phyloP scores from a whole-genome alignment of 2,888 invertebrate genomes.

The Dasysyrphus tricinctus region DNA sequence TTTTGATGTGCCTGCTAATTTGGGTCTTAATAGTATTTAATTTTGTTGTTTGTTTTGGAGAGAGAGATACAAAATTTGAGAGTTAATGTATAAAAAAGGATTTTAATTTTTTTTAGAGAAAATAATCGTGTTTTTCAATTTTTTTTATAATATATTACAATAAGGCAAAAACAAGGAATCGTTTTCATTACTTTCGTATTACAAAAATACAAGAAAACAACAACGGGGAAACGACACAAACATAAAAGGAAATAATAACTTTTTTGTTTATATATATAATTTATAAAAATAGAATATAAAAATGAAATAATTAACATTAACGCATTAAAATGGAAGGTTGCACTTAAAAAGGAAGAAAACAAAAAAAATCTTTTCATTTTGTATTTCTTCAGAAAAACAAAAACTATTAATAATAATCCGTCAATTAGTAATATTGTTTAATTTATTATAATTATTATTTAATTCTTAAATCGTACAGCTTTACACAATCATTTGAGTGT shows the following conservation, averaged over 20 bases:
- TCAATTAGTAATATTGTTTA: conserved; percentile 59
- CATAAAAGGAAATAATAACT: conserved; percentile 37
- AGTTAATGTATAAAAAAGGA: conserved; percentile 30
- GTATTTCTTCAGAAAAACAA: conserved; percentile 49
- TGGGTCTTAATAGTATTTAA: conserved; percentile 9
- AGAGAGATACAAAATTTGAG: background rate
- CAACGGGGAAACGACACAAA: conserved; percentile 53
- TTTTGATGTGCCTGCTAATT: background rate
- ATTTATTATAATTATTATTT: conserved; percentile 46
- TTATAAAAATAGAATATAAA: conserved; percentile 51
- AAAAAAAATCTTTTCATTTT: conserved; percentile 26
- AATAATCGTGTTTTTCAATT: conserved; percentile 48
- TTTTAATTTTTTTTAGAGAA: conserved; percentile 26
- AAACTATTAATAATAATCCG: conserved; percentile 53
- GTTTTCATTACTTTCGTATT: conserved; percentile 16
- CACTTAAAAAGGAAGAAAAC: conserved; percentile 25
- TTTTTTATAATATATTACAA: conserved; percentile 74
- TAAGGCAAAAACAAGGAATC: conserved; percentile 50
- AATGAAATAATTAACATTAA: conserved; percentile 61
- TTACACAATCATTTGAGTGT: conserved; percentile 55
- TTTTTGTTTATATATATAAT: conserved; percentile 27
- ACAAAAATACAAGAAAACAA: conserved; percentile 28
- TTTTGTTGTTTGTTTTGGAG: conserved; percentile 34
- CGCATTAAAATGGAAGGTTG: conserved; percentile 63
- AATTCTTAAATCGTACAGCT: conserved; percentile 62